Conservation (phyloP, 2,797 vertebrate genomes). For the Adelosebastes latens region DNA sequence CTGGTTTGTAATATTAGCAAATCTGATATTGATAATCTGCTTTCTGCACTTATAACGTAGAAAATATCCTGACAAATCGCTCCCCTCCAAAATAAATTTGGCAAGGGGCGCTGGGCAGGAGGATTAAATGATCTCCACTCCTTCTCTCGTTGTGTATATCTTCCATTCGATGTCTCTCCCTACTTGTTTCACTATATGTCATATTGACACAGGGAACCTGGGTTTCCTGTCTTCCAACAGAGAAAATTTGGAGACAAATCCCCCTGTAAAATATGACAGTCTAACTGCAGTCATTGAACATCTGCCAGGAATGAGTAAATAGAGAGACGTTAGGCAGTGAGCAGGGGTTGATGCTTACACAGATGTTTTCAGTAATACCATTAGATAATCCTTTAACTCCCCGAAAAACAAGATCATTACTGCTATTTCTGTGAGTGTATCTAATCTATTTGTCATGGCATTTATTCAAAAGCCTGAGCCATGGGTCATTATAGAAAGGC, state of each 20-base stretch:
- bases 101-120: slow-evolving; percentile 11
- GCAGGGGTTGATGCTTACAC: slow-evolving; percentile 63
- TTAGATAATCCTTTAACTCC: slow-evolving; percentile 81
- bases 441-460: slow-evolving; percentile 72
- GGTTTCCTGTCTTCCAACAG: neutral
- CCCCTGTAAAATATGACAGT: slow-evolving; percentile 39
- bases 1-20: slow-evolving; percentile 66
- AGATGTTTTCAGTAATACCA: slow-evolving; percentile 81
- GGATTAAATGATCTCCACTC: slow-evolving; percentile 58
- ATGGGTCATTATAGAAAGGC: slow-evolving; percentile 71
- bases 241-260: slow-evolving; percentile 7
- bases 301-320: slow-evolving; percentile 60
- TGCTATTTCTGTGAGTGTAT: slow-evolving; percentile 69
- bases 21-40: slow-evolving; percentile 76
- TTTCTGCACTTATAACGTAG: slow-evolving; percentile 55
- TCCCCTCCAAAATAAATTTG: slow-evolving; percentile 57
- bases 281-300: slow-evolving; percentile 50
- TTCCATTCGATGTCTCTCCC: slow-evolving; percentile 4
- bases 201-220: slow-evolving; percentile 22
- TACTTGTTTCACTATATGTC: slow-evolving; percentile 14
- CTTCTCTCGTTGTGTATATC: neutral
- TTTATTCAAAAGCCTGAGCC: slow-evolving; percentile 65
- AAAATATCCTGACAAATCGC: slow-evolving; percentile 53
- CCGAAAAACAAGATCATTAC: slow-evolving; percentile 80
- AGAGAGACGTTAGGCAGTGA: slow-evolving; percentile 29